A percentile compares a stretch with the other conserved stretches of the same genome.
Conservation (phyloP, 2,113 vertebrate genomes). For the Anguilla japonica region DNA sequence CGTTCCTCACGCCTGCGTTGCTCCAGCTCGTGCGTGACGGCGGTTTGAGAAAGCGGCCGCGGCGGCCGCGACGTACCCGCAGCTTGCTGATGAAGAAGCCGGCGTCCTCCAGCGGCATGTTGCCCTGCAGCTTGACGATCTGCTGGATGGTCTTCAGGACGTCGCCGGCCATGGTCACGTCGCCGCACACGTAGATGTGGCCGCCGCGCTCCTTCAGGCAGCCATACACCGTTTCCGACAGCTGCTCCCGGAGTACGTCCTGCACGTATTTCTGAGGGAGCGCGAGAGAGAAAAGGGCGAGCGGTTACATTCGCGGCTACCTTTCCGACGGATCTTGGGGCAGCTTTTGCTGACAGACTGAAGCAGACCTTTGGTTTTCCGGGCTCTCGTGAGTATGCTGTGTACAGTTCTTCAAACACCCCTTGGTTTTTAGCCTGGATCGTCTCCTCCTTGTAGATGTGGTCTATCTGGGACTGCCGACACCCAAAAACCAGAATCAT, state of each 20-base stretch:
- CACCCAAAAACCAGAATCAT: constrained; percentile 97
- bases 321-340: not conserved
- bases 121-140: constrained; percentile 84
- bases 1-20: not conserved
- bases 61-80: constrained; percentile 70
- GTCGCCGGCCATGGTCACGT: constrained; percentile 95
- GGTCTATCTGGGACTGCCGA: constrained; percentile 91
- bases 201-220: constrained; percentile 87
- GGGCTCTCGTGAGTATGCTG: constrained; percentile 93
- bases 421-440: constrained; percentile 86
- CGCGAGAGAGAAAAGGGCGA: constrained; percentile 15
- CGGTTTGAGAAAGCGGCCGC: not conserved
- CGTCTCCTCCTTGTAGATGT: constrained; percentile 95
- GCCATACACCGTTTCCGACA: constrained; percentile 82
- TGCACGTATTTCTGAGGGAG: constrained; percentile 91
- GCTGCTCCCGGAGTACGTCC: constrained; percentile 88
- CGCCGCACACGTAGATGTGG: constrained; percentile 95
- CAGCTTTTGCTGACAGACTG: not conserved
- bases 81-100: constrained; percentile 93
- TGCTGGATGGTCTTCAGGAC: constrained; percentile 92
- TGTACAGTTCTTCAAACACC: constrained; percentile 90
- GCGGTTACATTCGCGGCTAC: not conserved
- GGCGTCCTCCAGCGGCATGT: constrained; percentile 82
- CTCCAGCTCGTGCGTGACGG: not conserved
- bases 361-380: constrained; percentile 91